Evolutionary conservation across 2,888 invertebrate species (phyloP).

Genomic region (Celastrina argiolus): DNA sequence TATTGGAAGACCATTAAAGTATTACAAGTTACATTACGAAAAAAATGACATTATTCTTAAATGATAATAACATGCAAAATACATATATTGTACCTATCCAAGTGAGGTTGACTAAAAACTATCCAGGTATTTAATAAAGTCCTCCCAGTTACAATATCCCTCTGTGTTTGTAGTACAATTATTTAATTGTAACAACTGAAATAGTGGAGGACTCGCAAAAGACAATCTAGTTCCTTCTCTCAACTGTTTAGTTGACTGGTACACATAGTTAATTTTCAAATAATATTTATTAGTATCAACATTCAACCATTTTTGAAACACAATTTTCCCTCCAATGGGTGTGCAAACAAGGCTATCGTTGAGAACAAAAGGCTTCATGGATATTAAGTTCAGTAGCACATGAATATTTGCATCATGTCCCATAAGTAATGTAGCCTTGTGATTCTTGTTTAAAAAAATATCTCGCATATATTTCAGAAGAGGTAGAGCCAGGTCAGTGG

Average conservation of each 20-base stretch:
- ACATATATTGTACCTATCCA: background rate
- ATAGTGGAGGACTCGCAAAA: slow-evolving; percentile 49
- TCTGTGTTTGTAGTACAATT: slow-evolving; percentile 44
- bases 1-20: too few relatives aligned
- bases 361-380: slow-evolving; percentile 48
- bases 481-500: slow-evolving; percentile 54
- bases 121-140: slow-evolving; percentile 45
- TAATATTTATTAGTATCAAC: slow-evolving; percentile 37
- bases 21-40: too few relatives aligned
- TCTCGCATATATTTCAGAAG: slow-evolving; percentile 49
- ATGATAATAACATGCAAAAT: background rate
- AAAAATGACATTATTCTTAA: too few relatives aligned
- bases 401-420: slow-evolving; percentile 66
- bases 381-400: slow-evolving; percentile 50
- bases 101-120: slow-evolving; percentile 22
- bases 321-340: slow-evolving; percentile 61
- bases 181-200: slow-evolving; percentile 46
- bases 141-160: slow-evolving; percentile 58
- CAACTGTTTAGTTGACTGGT: slow-evolving; percentile 52
- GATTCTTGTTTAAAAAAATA: slow-evolving; percentile 41
- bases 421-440: slow-evolving; percentile 55
- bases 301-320: slow-evolving; percentile 61
- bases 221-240: slow-evolving; percentile 46
- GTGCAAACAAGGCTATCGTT: slow-evolving; percentile 49
- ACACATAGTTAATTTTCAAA: slow-evolving; percentile 58